A percentile compares a stretch with the other conserved stretches of the same genome.
These are phyloP conservation scores for Hypsibius dujardini DNA, from an alignment of 1,140 invertebrate genomes.

Conservation along the genomic window DNA sequence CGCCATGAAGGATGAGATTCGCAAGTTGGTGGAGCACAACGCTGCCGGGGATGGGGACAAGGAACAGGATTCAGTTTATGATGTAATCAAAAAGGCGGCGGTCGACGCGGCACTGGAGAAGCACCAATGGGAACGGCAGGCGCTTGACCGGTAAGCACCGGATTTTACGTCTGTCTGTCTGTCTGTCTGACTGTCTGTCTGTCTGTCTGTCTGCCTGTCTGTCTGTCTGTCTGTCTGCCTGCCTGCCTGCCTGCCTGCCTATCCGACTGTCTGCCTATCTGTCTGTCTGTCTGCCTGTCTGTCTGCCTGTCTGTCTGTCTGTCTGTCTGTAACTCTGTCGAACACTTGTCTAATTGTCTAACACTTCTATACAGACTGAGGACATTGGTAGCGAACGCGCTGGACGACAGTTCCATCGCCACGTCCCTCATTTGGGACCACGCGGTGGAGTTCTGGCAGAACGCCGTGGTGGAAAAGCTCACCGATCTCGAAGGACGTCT, in stretches of 20 bases:
- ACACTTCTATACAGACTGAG: too few species aligned
- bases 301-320: too few species aligned
- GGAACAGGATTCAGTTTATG: slow-evolving; percentile 69
- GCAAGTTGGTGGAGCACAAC: slow-evolving; percentile 44
- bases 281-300: too few species aligned
- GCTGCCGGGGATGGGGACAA: slow-evolving; percentile 51
- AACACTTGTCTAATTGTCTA: too few species aligned
- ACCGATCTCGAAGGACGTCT: not conserved
- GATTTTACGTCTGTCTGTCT: too few species aligned
- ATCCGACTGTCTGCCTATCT: too few species aligned
- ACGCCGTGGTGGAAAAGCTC: not conserved
- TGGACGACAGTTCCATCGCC: not conserved
- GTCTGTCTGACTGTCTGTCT: too few species aligned
- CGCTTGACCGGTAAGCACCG: too few species aligned
- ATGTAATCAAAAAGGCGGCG: slow-evolving; percentile 68
- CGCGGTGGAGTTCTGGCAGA: slow-evolving; percentile 4
- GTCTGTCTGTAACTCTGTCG: too few species aligned
- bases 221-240: too few species aligned
- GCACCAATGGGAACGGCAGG: slow-evolving; percentile 85
- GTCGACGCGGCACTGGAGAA: slow-evolving; percentile 61
- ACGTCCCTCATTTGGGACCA: not conserved
- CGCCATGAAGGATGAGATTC: slow-evolving; percentile 67
- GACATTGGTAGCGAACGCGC: not conserved
- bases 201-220: too few species aligned
- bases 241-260: too few species aligned